Conservation (phyloP, 2,113 vertebrate species). For the Pluvianellus socialis region DNA sequence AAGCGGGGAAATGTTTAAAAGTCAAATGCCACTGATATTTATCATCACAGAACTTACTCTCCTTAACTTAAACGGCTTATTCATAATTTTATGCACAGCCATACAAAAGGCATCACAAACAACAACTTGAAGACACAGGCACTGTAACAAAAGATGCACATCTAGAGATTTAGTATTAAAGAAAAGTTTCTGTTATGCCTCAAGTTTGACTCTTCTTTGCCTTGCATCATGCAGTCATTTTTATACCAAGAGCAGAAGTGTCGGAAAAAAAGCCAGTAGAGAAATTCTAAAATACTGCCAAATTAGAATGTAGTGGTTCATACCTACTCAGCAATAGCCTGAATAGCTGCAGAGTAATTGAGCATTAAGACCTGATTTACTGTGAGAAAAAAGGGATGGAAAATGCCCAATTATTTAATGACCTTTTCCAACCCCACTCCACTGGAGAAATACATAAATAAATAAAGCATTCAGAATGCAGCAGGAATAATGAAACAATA, state of each 20-base stretch:
- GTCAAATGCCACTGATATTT: neutral
- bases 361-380: constrained; percentile 39
- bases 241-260: neutral
- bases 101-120: neutral
- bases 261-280: neutral
- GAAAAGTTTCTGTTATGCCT: neutral
- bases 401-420: constrained; percentile 54
- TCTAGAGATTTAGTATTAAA: neutral
- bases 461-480: constrained; percentile 1
- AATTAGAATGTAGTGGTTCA: neutral
- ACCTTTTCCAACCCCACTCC: constrained; percentile 11
- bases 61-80: neutral
- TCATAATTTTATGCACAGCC: neutral
- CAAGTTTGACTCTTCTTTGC: neutral
- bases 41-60: neutral
- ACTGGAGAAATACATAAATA: constrained; percentile 36
- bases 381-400: constrained; percentile 8
- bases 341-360: constrained; percentile 24
- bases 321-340: neutral
- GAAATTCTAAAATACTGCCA: neutral
- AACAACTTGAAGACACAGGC: neutral
- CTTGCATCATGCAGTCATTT: neutral
- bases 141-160: neutral
- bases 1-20: neutral
- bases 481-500: constrained; percentile 4